These are phyloP conservation scores for Scaptomyza flava DNA, from an alignment of 2,888 invertebrate genomes.

Conservation along the genomic window DNA sequence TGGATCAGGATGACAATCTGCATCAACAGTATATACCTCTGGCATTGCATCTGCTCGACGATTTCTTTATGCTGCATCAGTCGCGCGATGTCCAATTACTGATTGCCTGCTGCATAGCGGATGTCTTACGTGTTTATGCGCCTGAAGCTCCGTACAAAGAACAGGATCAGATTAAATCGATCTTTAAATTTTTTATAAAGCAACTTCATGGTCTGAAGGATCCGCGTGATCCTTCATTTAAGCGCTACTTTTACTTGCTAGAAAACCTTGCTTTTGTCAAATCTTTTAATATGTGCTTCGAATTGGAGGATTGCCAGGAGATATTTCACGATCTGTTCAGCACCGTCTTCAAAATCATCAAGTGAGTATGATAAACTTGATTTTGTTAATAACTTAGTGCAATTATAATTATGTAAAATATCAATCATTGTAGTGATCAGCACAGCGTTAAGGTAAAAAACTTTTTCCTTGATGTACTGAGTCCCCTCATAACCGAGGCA, in stretches of 20 bases:
- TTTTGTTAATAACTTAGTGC: background rate
- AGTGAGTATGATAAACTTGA: constrained; percentile 87
- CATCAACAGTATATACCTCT: constrained; percentile 96
- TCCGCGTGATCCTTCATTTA: constrained; percentile 98
- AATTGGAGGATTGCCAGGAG: constrained; percentile 98
- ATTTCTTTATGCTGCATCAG: constrained; percentile 94
- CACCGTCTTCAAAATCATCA: constrained; percentile 97
- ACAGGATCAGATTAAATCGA: constrained; percentile 94
- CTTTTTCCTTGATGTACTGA: constrained; percentile 98
- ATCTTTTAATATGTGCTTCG: constrained; percentile 99
- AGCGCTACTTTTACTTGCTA: constrained; percentile 97
- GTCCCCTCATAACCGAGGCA: constrained; percentile 97
- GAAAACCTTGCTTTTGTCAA: constrained; percentile 99
- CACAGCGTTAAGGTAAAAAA: constrained; percentile 98
- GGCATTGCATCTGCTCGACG: constrained; percentile 96
- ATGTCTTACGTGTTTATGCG: constrained; percentile 97
- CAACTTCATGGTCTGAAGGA: constrained; percentile 97
- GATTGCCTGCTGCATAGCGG: constrained; percentile 98
- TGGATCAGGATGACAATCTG: constrained; percentile 98
- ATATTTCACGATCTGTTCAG: constrained; percentile 97
- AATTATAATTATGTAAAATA: constrained; percentile 1
- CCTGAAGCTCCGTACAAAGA: constrained; percentile 99
- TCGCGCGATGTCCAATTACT: constrained; percentile 97
- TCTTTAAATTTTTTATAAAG: constrained; percentile 97
- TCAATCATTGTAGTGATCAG: constrained; percentile 89